phyloP scores from a whole-genome alignment of 2,797 vertebrate genomes.

The Rhincodon typus region DNA sequence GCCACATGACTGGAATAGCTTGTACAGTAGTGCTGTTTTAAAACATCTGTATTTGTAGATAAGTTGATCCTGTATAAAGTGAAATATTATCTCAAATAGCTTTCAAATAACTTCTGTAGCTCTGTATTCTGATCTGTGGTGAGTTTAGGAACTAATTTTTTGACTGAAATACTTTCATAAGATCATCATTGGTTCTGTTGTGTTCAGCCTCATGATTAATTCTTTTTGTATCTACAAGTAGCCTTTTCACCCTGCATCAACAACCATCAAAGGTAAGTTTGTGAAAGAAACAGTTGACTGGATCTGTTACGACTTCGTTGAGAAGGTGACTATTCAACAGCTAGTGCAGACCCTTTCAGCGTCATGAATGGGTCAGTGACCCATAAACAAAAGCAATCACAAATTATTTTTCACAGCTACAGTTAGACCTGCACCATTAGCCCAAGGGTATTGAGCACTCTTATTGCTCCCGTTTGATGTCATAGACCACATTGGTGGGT shows the following conservation, averaged over 20 bases:
- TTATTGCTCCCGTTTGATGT: background rate
- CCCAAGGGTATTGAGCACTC: background rate
- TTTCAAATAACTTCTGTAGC: background rate
- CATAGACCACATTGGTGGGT: background rate
- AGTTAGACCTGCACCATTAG: background rate
- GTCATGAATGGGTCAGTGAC: conserved; percentile 33
- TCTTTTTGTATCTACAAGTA: background rate
- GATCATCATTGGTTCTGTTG: background rate
- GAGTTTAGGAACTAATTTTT: background rate
- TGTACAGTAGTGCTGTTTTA: conserved; percentile 56
- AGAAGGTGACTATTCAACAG: conserved; percentile 72
- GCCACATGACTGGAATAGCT: too few species aligned
- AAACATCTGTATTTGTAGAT: background rate
- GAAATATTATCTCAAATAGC: background rate
- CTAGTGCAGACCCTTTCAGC: conserved; percentile 56
- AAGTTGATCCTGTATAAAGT: background rate
- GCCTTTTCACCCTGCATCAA: background rate
- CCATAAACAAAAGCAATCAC: background rate
- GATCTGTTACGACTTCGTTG: conserved; percentile 82
- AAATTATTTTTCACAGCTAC: background rate
- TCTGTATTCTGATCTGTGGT: background rate
- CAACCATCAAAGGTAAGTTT: conserved; percentile 71
- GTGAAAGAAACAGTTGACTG: conserved; percentile 89
- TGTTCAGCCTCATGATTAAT: background rate
- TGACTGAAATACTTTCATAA: background rate